Conservation (phyloP, 2,888 invertebrate species). For the Ditylenchus weischeri region DNA sequence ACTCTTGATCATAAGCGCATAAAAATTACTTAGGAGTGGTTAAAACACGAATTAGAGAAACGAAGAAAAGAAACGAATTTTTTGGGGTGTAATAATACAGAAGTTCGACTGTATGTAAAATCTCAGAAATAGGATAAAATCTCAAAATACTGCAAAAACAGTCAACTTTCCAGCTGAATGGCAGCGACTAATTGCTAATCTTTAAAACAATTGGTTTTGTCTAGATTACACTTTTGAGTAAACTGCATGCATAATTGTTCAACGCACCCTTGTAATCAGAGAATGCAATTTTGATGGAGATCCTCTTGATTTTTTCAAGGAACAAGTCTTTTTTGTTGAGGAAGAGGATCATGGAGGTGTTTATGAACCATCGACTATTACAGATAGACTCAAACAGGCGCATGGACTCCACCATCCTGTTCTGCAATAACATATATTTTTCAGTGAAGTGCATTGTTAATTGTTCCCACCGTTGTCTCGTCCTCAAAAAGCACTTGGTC, state of each 20-base stretch:
- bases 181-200: background rate
- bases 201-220: background rate
- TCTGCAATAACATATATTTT: slow-evolving; percentile 17
- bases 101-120: too few species aligned
- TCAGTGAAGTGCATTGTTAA: background rate
- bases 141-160: too few species aligned
- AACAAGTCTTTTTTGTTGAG: slow-evolving; percentile 29
- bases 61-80: too few species aligned
- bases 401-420: slow-evolving; percentile 21
- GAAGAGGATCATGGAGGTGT: slow-evolving; percentile 25
- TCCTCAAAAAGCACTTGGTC: slow-evolving; percentile 58
- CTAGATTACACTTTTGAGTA: background rate
- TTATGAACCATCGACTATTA: slow-evolving; percentile 23
- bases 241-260: background rate
- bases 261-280: slow-evolving; percentile 56
- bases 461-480: slow-evolving; percentile 43
- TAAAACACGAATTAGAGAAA: too few species aligned
- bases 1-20: too few species aligned
- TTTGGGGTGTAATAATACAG: too few species aligned
- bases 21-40: too few species aligned
- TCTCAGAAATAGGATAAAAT: too few species aligned
- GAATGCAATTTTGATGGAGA: slow-evolving; percentile 40
- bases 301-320: slow-evolving; percentile 22
- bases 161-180: too few species aligned
- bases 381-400: slow-evolving; percentile 22